phyloP scores from a whole-genome alignment of 92 coral and sea anemone genomes.

The Epizoanthus stellaris region DNA sequence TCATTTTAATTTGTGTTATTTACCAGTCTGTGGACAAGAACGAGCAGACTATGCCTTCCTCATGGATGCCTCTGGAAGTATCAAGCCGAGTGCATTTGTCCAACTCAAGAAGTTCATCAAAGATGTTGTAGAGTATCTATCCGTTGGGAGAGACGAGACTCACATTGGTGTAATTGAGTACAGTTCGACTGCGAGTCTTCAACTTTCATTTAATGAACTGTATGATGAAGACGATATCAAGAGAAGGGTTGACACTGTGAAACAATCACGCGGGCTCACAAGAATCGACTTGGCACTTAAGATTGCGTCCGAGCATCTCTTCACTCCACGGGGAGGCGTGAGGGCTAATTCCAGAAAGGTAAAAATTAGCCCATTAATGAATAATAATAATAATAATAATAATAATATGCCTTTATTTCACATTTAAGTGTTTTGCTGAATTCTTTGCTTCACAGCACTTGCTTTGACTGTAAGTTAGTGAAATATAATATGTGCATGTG shows the following conservation, averaged over 20 bases:
- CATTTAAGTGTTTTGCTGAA: too few relatives aligned
- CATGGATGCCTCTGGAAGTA: conserved; percentile 84
- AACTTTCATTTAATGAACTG: conserved; percentile 51
- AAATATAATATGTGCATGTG: too few relatives aligned
- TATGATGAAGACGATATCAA: conserved; percentile 66
- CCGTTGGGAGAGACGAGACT: conserved; percentile 58
- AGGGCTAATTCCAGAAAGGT: conserved; percentile 76
- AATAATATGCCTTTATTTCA: too few relatives aligned
- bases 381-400: background rate
- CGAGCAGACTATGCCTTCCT: conserved; percentile 82
- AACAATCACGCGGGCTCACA: conserved; percentile 65
- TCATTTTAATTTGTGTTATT: background rate
- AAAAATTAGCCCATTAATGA: background rate
- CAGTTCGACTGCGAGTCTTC: conserved; percentile 59
- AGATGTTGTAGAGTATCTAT: conserved; percentile 66
- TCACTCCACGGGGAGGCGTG: conserved; percentile 76
- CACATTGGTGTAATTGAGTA: conserved; percentile 80
- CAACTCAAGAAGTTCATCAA: conserved; percentile 62
- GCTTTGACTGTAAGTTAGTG: too few relatives aligned
- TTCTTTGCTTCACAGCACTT: too few relatives aligned
- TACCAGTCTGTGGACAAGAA: conserved; percentile 84
- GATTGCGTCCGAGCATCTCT: conserved; percentile 64
- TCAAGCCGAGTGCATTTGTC: conserved; percentile 41
- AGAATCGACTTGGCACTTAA: conserved; percentile 81
- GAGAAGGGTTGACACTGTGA: conserved; percentile 39